Evolutionary conservation across 2,797 vertebrate species (phyloP).

Genomic region (Pipistrellus pipistrellus): DNA sequence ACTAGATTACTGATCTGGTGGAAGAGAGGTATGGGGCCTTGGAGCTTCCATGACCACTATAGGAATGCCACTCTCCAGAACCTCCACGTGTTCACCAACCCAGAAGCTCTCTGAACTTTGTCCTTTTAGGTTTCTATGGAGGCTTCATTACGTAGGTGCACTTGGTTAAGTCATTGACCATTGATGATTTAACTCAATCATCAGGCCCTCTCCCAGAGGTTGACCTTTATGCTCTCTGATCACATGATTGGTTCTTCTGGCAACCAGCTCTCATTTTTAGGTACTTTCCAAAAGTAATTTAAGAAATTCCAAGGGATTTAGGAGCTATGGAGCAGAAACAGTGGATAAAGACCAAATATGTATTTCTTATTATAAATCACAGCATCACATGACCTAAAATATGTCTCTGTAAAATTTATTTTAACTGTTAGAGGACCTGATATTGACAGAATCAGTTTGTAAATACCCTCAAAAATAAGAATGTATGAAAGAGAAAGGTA

Average conservation of each 20-base stretch:
- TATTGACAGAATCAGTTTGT: neutral
- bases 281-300: conserved; percentile 5
- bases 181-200: neutral
- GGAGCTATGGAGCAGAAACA: neutral
- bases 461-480: neutral
- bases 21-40: neutral
- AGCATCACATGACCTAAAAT: neutral
- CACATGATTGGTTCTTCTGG: neutral
- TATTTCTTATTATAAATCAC: neutral
- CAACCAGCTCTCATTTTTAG: neutral
- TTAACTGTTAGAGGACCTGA: neutral
- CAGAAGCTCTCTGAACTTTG: neutral
- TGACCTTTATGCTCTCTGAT: neutral
- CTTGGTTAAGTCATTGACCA: neutral
- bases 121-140: neutral
- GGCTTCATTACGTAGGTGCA: neutral
- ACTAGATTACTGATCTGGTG: neutral
- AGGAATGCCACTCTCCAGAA: neutral
- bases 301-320: neutral
- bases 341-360: neutral
- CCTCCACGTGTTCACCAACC: neutral
- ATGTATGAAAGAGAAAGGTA: neutral
- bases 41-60: neutral
- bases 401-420: neutral
- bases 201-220: neutral